Base-by-base conservation (phyloP, 2,888 invertebrate genomes). In the Philhelius pedissequus region DNA sequence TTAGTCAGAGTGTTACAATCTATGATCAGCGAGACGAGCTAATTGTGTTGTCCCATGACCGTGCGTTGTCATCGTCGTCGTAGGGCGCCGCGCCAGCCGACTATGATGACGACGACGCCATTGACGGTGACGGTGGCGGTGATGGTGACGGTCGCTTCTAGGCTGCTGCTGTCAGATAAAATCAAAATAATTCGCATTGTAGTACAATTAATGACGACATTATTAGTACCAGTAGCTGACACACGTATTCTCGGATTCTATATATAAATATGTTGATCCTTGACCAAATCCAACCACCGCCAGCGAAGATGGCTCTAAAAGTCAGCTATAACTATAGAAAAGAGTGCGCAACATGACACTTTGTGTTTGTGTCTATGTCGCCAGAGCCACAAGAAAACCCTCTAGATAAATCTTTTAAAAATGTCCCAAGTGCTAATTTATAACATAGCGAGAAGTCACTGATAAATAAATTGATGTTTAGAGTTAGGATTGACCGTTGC, bases 141-240 rank as follows among this genome's bases (percentile, higher is more conserved):
- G 18, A 45, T 43, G 40, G 27, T 9, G 25, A 43, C 50, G 62
- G 18, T 22, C 25, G 60, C 70, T 22, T 25, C 50, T 69, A n/a
- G 40, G 68, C 38, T 69, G 40, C 58, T 66, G 70, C 66, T 68
- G 84, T 76, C 84, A 80, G 84, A 84, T 84, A 76, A 60, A 32
- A 84, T 84, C 84, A 76, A 58, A 80, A 80, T 75, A 84, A 64
- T 56, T 75, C 68, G 71, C 80, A 80, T 80, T 84, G 80, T 80
- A 40, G 45, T 43, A 84, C 80, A 80, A 84, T 84, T 84, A 80
- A 84, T 84, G 84, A 84, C 70, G 84, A 60, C 84, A 80, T 84
- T 84, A 80, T 84, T 80, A 84, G 84, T 52, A 54, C 45, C 84
- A 71, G 84, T 80, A 84, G 84, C 84, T 71, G 84, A 76, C 71